Conservation (phyloP, 2,113 vertebrate species). For the Ammospiza caudacuta region DNA sequence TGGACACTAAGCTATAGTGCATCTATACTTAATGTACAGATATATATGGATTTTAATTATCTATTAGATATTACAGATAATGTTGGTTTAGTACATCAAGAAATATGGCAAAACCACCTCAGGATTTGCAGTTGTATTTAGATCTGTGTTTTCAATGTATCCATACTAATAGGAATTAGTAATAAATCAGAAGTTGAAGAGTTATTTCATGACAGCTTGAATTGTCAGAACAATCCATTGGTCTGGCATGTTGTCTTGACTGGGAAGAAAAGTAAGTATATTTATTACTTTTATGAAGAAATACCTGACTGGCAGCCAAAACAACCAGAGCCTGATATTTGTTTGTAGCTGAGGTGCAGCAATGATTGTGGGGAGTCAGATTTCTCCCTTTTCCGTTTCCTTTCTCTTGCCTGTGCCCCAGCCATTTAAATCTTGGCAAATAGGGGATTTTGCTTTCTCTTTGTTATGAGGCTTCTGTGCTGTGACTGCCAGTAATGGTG, state of each 20-base stretch:
- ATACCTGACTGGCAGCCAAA: neutral
- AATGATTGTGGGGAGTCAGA: rapidly evolving
- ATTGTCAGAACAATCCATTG: neutral
- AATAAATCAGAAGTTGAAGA: neutral
- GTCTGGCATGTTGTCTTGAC: neutral
- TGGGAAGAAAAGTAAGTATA: neutral
- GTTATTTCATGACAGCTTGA: neutral
- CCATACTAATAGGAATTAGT: neutral
- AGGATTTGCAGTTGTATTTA: neutral
- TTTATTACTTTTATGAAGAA: neutral
- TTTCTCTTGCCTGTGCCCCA: neutral
- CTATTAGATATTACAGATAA: neutral
- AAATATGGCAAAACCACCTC: neutral
- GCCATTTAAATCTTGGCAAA: neutral
- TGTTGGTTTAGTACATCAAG: neutral
- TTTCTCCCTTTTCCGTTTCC: neutral
- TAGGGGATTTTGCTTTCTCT: neutral
- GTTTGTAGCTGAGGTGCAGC: neutral
- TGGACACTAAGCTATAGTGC: neutral
- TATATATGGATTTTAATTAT: neutral
- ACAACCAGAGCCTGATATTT: neutral
- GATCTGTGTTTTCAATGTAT: neutral
- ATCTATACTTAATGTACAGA: rapidly evolving
- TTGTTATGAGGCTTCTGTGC: neutral
- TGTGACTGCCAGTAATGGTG: neutral